Evolutionary conservation across 2,113 vertebrate species (phyloP), one percentile per base, ranked within the genome.

Genomic region (Perca flavescens): DNA sequence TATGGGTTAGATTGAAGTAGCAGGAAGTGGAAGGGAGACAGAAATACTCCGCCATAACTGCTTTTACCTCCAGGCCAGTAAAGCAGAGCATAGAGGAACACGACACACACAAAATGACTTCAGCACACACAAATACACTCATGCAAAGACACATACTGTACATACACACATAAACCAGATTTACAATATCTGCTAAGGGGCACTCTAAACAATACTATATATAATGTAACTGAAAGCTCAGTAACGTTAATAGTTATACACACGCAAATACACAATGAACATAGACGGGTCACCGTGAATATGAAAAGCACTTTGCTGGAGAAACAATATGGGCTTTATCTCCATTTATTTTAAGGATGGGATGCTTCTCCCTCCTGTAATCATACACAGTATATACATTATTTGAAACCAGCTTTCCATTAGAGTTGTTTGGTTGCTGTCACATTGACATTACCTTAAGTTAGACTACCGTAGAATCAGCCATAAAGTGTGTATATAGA

Each of bases 11-110:
- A 86, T 80, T 73, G 82, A 88, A 81, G 74, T 72, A 86, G 86
- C 79, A 86, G 75, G 73, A 89, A 88, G 82, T 90, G 64, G 83
- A 91, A 56, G 28, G 28, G 64, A 84, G 82, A 89, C 91, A 88
- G 82, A 90, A 89, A 90, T 88, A 88, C 69, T 83, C 86, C 65
- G 81, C 70, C 31, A 46, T 77, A 19, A 75, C 61, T 25, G 54
- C 67, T 49, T 87, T 66, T 84, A 63, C 83, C 90, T 93, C 73
- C 73, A 71, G 90, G 88, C 85, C 69, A 74, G 63, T 53, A 43
- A 81, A 68, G 70, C 66, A 57, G 63, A 77, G 67, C 8, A 22
- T 40, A 65, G 15, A 43, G 53, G 62, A 56, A 66, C 70, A 75
- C 1, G 17, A 58, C 2, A 0, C 40, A 22, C 47, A 22, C 49